Evolutionary conservation across 2,888 invertebrate genomes (phyloP), one percentile per base, ranked within the genome.

Genomic region (Lomographa bimaculata): DNA sequence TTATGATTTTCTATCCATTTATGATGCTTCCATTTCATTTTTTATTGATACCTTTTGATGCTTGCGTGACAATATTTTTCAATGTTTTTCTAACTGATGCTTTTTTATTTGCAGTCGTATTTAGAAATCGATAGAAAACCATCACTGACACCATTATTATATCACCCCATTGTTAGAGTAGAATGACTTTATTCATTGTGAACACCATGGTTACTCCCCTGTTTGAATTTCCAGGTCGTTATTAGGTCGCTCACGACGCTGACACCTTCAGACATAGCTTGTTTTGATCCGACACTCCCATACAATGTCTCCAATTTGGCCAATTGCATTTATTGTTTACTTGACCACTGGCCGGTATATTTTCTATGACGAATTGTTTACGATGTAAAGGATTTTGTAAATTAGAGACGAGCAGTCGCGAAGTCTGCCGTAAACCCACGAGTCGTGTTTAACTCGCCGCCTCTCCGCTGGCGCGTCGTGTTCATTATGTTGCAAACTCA

Each of bases 191-290:
- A 42, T 37, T 47, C 42, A 36, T 42, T 50, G 46, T 61, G 64
- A 62, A 66, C 77, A 72, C 70, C 45, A 71, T 84, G 73, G 86
- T 87, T 74, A 87, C 72, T 69, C 67, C 66, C 70, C 66, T 89
- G 72, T 90, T 90, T 89, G 84, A 84, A 77, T 86, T 90, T 90
- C 71, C 90, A 90, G 90, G 90, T 90, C 90, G 89, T 79, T 89
- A 85, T 87, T 90, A 89, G 79, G 83, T 81, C 80, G 81, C 72
- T 58, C 73, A 78, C 71, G 85, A 74, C 60, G 87, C 79, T 75
- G 84, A 75, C 78, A 63, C 55, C 81, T 73, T 66, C 79, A 76
- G 74, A 75, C 64, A 68, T 79, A 68, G 35, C 64, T 68, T 77
- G 62, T 7, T 80, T 81, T 85, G 71, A 76, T 76, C 76, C 80